phyloP scores from a whole-genome alignment of 1,140 invertebrate genomes.

The Drosophila persimilis region DNA sequence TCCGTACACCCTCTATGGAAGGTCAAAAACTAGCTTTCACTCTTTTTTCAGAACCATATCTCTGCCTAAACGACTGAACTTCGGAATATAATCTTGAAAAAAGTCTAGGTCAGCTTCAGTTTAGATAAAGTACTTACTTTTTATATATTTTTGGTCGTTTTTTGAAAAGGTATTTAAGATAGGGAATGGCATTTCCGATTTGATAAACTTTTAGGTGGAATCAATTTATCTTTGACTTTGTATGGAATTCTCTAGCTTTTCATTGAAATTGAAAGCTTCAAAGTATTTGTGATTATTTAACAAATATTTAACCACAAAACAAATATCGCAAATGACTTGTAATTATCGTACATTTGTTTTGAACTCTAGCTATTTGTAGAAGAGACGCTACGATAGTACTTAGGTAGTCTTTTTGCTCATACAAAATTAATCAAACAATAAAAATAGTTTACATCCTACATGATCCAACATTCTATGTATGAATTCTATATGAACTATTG shows the following conservation, averaged over 20 bases:
- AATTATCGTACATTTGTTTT: too few relatives aligned
- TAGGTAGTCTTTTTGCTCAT: too few relatives aligned
- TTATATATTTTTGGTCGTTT: not conserved
- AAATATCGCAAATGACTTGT: too few relatives aligned
- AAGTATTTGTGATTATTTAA: too few relatives aligned
- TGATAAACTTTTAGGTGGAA: constrained; percentile 6
- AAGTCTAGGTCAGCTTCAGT: constrained; percentile 3
- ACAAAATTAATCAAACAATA: too few relatives aligned
- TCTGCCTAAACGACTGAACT: constrained; percentile 1
- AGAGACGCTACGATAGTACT: too few relatives aligned
- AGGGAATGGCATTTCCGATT: constrained; percentile 12
- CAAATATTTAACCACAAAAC: too few relatives aligned
- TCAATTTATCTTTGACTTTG: not conserved
- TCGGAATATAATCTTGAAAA: constrained; percentile 3
- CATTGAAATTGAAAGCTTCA: not conserved
- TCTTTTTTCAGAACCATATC: not conserved
- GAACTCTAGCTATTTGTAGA: too few relatives aligned
- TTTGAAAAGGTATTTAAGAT: not conserved
- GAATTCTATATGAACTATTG: too few relatives aligned
- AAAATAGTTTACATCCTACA: too few relatives aligned
- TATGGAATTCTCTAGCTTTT: not conserved
- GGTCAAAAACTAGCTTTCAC: constrained; percentile 8
- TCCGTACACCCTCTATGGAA: not conserved
- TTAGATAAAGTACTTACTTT: constrained; percentile 22
- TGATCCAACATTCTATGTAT: too few relatives aligned